A percentile compares a stretch with the other conserved stretches of the same genome.
Conservation (phyloP, 2,888 invertebrate genomes). For the Ennomos erosarius region DNA sequence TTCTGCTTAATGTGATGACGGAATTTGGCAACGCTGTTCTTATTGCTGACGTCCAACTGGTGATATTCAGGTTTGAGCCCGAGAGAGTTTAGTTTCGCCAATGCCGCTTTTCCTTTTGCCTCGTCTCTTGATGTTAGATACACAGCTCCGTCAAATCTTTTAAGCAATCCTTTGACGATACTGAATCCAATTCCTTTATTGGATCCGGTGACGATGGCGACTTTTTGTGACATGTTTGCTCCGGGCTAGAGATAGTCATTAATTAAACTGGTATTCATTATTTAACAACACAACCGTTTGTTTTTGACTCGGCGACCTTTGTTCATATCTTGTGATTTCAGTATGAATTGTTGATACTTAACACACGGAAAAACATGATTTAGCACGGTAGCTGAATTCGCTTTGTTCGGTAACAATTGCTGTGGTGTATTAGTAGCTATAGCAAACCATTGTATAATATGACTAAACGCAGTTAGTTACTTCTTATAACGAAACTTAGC, state of each 20-base stretch:
- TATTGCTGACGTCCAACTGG: constrained; percentile 87
- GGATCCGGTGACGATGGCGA: constrained; percentile 84
- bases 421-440: too few relatives aligned
- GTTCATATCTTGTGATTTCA: too few relatives aligned
- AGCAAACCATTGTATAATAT: too few relatives aligned
- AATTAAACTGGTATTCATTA: constrained; percentile 2
- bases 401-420: too few relatives aligned
- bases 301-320: too few relatives aligned
- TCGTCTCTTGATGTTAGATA: constrained; percentile 79
- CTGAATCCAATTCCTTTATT: constrained; percentile 89
- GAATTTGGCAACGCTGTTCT: constrained; percentile 83
- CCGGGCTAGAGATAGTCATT: neutral
- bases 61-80: constrained; percentile 82
- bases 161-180: constrained; percentile 85
- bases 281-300: neutral
- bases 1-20: constrained; percentile 82
- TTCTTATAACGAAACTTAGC: too few relatives aligned
- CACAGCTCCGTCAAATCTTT: constrained; percentile 85
- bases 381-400: too few relatives aligned
- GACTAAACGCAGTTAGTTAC: too few relatives aligned
- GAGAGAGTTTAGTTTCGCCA: constrained; percentile 48
- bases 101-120: constrained; percentile 49
- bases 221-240: constrained; percentile 33
- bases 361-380: too few relatives aligned
- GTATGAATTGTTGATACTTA: too few relatives aligned